Conservation (phyloP, 1,140 invertebrate genomes). For the Wasmannia auropunctata region DNA sequence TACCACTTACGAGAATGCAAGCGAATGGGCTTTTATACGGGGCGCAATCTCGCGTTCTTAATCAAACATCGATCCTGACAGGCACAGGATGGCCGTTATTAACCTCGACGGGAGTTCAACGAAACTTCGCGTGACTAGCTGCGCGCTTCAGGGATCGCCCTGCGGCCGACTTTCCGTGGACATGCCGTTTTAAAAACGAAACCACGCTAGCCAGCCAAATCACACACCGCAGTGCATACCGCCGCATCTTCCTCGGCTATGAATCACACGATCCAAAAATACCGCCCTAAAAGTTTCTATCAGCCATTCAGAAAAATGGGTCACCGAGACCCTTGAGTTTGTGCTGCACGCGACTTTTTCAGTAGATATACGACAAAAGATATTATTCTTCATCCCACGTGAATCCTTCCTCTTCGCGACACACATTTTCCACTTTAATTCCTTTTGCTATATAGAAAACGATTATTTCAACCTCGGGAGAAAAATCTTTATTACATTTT, state of each 20-base stretch:
- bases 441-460: background rate
- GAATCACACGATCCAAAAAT: slow-evolving; percentile 69
- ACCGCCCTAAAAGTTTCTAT: slow-evolving; percentile 58
- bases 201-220: slow-evolving; percentile 38
- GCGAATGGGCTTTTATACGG: slow-evolving; percentile 26
- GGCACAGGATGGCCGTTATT: slow-evolving; percentile 39
- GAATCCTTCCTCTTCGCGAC: background rate
- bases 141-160: background rate
- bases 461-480: background rate
- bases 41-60: slow-evolving; percentile 49
- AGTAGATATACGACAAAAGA: background rate
- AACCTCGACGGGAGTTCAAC: slow-evolving; percentile 45
- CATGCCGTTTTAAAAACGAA: slow-evolving; percentile 50
- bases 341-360: background rate
- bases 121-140: slow-evolving; percentile 55
- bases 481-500: background rate
- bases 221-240: slow-evolving; percentile 25
- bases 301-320: slow-evolving; percentile 52
- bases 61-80: slow-evolving; percentile 56
- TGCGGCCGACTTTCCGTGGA: slow-evolving; percentile 38
- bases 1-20: slow-evolving; percentile 16
- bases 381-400: background rate
- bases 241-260: slow-evolving; percentile 6
- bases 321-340: background rate
- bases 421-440: background rate